A percentile compares a stretch with the other conserved stretches of the same genome.
Conservation (phyloP, 1,140 invertebrate species). For the Sipha flava region DNA sequence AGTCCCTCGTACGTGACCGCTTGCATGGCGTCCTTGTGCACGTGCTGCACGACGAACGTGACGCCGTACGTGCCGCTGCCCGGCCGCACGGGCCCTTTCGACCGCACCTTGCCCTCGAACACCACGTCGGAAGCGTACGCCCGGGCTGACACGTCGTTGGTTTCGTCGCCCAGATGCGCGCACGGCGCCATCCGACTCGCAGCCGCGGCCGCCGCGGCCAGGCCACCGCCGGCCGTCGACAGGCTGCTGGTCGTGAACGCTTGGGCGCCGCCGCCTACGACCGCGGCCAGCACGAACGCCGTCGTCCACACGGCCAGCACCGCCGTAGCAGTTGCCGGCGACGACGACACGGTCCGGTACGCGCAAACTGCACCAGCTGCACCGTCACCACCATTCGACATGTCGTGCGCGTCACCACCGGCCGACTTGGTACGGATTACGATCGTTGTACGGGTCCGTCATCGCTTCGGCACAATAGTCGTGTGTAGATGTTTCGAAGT, state of each 20-base stretch:
- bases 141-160: conserved; percentile 51
- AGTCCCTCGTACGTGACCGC: conserved; percentile 43
- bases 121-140: conserved; percentile 54
- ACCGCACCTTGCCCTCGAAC: conserved; percentile 56
- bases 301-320: neutral
- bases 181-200: conserved; percentile 32
- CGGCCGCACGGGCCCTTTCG: conserved; percentile 50
- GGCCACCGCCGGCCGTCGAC: neutral
- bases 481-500: no score
- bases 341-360: neutral
- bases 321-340: neutral
- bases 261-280: neutral
- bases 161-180: conserved; percentile 38
- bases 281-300: neutral
- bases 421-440: neutral
- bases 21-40: conserved; percentile 51
- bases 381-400: conserved; percentile 9
- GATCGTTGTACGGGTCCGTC: conserved; percentile 4
- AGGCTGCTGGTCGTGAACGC: neutral
- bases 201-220: neutral
- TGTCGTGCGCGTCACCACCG: conserved; percentile 19
- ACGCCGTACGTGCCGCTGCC: conserved; percentile 52
- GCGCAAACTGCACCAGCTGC: neutral
- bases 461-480: neutral
- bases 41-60: conserved; percentile 56